Evolutionary conservation across 2,888 invertebrate genomes (phyloP), one percentile per base, ranked within the genome.

Genomic region (Monopis laevigella): DNA sequence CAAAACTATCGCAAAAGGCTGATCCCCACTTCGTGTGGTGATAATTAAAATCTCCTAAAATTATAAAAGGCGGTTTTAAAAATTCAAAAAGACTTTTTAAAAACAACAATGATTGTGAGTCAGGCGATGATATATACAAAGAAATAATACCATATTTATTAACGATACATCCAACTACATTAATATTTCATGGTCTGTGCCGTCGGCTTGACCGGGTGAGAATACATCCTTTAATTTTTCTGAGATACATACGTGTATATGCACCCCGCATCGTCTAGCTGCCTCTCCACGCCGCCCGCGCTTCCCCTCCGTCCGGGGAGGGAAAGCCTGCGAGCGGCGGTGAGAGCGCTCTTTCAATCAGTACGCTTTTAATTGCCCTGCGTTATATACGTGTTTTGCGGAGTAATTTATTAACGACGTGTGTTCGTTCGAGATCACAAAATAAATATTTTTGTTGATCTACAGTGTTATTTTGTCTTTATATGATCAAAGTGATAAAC

Each of bases 341-440:
- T 24, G 24, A 10, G 24, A 24, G 24, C 24, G 24, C 24, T 10
- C 24, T 24, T 24, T 6, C 6, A 7, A 24, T 29, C 29, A 29
- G 29, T 29, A 29, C 29, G 29, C 29, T 29, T 29, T 29, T 11
- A 7, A 29, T 29, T 7, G 7, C 7, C 29, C 29, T 29, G n/a
- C 29, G 29, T 7, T 6, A n/a, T 6, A 29, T 11, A 29, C n/a
- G 6, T 29, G 6, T 11, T 29, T n/a, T 29, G 24, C 24, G 24
- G 5, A 21, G 8, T 21, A 7, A 21, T 5, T 21, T 21, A n/a
- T 29, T n/a, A 29, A 29, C 29, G 29, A 29, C 29, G 29, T 7
- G 29, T 29, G 6, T n/a, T 29, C 29, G 29, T 29, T 29, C 29
- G 29, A 29, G 29, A 29, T 29, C 29, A 11, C 12, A n/a, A n/a